Conservation (phyloP, 2,113 vertebrate genomes). For the Silurus glanis region DNA sequence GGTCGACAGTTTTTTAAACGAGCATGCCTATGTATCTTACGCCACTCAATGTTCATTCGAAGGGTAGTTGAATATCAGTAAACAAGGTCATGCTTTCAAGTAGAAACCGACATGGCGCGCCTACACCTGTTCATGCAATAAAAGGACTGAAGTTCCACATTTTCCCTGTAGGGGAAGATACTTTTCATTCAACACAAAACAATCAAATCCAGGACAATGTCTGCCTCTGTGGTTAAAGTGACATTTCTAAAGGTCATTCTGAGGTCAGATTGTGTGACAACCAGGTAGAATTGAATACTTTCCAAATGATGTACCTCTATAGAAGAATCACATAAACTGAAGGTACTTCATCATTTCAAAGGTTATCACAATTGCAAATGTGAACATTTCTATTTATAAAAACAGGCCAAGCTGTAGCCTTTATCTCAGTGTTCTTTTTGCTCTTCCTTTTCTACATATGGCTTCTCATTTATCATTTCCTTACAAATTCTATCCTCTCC, state of each 20-base stretch:
- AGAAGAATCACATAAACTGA: neutral
- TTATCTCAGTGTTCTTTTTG: neutral
- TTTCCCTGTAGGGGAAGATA: slow-evolving; percentile 24
- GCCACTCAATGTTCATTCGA: neutral
- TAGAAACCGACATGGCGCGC: slow-evolving; percentile 6
- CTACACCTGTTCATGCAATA: slow-evolving; percentile 25
- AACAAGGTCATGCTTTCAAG: slow-evolving; percentile 35
- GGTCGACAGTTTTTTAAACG: neutral
- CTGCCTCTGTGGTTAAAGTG: neutral
- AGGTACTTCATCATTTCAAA: neutral
- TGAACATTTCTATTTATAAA: neutral
- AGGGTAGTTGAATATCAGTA: neutral
- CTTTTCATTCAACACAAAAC: neutral
- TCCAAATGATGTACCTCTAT: neutral
- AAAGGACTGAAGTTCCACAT: slow-evolving; percentile 5
- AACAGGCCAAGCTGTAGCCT: neutral
- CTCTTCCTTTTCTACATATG: neutral
- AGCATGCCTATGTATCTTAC: neutral
- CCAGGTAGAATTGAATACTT: neutral
- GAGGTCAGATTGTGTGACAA: slow-evolving; percentile 2
- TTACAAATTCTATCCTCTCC: too few relatives aligned
- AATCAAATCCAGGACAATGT: slow-evolving; percentile 6
- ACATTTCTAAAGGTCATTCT: slow-evolving; percentile 37
- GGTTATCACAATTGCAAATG: neutral
- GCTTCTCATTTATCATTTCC: neutral